Evolutionary conservation across 2,888 invertebrate genomes (phyloP).

Genomic region (Synanthedon vespiformis): DNA sequence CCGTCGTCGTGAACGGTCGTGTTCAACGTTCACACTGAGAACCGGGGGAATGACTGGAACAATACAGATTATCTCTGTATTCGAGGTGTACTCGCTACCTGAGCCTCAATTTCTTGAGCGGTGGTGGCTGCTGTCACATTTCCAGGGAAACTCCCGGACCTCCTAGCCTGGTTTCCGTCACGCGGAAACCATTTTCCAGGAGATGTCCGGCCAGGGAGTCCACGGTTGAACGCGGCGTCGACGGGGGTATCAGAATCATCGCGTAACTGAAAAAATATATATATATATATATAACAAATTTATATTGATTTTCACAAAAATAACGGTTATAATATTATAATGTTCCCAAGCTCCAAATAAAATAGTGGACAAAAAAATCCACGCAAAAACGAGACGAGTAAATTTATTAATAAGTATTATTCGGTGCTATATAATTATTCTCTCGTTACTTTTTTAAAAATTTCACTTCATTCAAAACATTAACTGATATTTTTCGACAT

Average conservation of each 20-base stretch:
- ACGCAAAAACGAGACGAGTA: no score
- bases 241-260: conserved; percentile 53
- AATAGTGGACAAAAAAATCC: no score
- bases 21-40: background rate
- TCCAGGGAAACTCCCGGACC: conserved; percentile 70
- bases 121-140: conserved; percentile 36
- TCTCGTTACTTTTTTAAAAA: no score
- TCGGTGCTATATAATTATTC: no score
- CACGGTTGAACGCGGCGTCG: conserved; percentile 37
- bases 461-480: no score
- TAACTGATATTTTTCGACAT: no score
- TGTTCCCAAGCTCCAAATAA: background rate
- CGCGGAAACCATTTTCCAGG: conserved; percentile 60
- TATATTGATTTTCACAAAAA: no score
- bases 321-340: no score
- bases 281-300: no score
- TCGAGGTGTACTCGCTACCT: background rate
- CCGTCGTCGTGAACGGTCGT: background rate
- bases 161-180: conserved; percentile 70
- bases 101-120: conserved; percentile 16
- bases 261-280: conserved; percentile 35
- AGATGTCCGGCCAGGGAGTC: conserved; percentile 51
- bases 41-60: background rate
- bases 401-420: no score
- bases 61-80: background rate